Conservation (phyloP, 2,888 invertebrate genomes). For the Temnothorax ravouxi region DNA sequence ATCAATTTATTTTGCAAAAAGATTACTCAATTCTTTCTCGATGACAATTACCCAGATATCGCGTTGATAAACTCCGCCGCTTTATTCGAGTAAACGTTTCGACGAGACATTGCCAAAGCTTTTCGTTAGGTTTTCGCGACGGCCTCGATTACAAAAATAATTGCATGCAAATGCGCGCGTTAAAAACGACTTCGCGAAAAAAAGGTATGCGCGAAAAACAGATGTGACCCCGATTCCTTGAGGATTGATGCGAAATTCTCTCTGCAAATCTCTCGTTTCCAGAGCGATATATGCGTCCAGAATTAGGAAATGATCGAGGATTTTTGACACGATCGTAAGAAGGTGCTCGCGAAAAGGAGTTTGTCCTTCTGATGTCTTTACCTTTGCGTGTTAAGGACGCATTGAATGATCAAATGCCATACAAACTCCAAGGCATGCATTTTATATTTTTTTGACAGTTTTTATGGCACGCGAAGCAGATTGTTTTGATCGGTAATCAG, state of each 20-base stretch:
- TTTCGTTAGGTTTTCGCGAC: slow-evolving; percentile 55
- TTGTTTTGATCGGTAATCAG: background rate
- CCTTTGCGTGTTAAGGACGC: slow-evolving; percentile 10
- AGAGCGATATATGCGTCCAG: slow-evolving; percentile 37
- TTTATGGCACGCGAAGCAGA: background rate
- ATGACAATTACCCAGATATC: slow-evolving; percentile 52
- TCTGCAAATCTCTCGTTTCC: slow-evolving; percentile 60
- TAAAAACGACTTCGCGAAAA: slow-evolving; percentile 47
- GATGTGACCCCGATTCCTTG: slow-evolving; percentile 72
- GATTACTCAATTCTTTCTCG: slow-evolving; percentile 3
- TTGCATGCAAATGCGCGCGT: slow-evolving; percentile 63
- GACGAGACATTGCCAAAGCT: slow-evolving; percentile 58
- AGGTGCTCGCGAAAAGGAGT: background rate
- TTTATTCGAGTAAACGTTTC: slow-evolving; percentile 27
- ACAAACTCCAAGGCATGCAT: slow-evolving; percentile 3
- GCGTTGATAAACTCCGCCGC: background rate
- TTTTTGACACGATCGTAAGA: slow-evolving; percentile 11
- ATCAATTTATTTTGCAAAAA: slow-evolving; percentile 1
- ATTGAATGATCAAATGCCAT: slow-evolving; percentile 17
- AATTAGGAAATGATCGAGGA: slow-evolving; percentile 51
- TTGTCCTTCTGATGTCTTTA: slow-evolving; percentile 12
- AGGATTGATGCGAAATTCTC: slow-evolving; percentile 65
- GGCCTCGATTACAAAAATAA: slow-evolving; percentile 75
- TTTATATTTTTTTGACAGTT: background rate
- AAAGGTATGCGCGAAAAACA: slow-evolving; percentile 60